A percentile compares a stretch with the other conserved stretches of the same genome.
Conservation (phyloP, 2,113 vertebrate species). For the Oreotragus oreotragus region DNA sequence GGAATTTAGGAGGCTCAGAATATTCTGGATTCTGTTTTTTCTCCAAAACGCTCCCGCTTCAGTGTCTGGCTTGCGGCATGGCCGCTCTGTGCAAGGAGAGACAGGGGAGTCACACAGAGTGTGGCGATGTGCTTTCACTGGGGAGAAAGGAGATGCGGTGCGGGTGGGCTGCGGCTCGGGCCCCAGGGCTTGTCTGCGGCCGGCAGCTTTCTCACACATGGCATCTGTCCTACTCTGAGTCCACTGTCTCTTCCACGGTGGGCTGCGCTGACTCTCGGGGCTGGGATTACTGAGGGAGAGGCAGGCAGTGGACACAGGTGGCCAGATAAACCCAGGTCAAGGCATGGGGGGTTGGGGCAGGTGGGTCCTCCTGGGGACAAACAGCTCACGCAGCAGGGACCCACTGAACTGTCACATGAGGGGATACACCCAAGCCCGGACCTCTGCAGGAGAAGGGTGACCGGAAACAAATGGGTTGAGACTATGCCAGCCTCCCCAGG, state of each 20-base stretch:
- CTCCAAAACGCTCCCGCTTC: neutral
- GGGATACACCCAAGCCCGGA: accelerated
- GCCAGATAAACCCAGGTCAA: neutral
- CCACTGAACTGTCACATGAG: neutral
- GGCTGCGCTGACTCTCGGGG: neutral
- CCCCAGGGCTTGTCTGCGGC: neutral
- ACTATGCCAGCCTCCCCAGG: neutral
- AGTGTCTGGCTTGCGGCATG: neutral
- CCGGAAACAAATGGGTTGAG: accelerated
- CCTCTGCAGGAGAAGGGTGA: neutral
- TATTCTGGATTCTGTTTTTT: neutral
- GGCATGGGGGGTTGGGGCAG: neutral
- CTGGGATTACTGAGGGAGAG: neutral
- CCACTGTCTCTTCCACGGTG: neutral
- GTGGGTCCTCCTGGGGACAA: neutral
- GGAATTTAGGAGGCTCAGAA: neutral
- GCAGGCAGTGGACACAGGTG: neutral
- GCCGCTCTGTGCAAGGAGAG: neutral
- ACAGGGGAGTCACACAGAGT: accelerated
- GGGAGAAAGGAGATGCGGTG: neutral
- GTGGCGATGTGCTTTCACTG: neutral
- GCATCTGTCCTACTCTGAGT: neutral
- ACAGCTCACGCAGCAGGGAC: neutral
- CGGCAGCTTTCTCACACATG: neutral
- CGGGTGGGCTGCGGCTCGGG: accelerated